These are phyloP conservation scores for Podilymbus podiceps DNA, from an alignment of 2,113 vertebrate genomes.

Conservation along the genomic window DNA sequence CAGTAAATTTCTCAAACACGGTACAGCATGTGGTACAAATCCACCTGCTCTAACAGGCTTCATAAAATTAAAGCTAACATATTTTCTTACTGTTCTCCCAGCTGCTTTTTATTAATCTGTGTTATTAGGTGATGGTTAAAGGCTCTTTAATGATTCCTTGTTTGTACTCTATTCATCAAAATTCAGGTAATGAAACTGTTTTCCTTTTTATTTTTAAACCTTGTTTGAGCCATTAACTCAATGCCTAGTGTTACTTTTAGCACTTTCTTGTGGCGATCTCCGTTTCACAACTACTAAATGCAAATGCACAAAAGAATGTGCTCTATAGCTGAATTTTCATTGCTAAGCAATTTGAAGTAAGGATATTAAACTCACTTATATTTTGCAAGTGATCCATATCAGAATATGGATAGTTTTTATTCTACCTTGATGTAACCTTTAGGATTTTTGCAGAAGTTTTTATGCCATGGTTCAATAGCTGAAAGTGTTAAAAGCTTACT, in stretches of 20 bases:
- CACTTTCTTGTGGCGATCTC: neutral
- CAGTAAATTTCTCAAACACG: neutral
- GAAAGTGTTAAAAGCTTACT: neutral
- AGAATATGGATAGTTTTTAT: neutral
- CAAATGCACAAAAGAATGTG: neutral
- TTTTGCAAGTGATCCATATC: neutral
- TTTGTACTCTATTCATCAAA: slow-evolving; percentile 31
- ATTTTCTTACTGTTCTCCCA: neutral
- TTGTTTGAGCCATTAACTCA: slow-evolving; percentile 28
- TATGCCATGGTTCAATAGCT: neutral
- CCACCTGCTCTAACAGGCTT: neutral
- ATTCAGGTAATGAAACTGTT: slow-evolving; percentile 41
- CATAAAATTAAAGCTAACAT: neutral
- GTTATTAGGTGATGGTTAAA: slow-evolving; percentile 7
- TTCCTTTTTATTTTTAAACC: slow-evolving; percentile 40
- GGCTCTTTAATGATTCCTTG: slow-evolving; percentile 40
- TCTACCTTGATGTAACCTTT: neutral
- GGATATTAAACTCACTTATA: neutral
- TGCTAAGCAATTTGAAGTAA: slow-evolving; percentile 5
- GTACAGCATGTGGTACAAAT: neutral
- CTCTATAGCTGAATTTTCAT: slow-evolving; percentile 8
- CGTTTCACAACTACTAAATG: slow-evolving; percentile 5
- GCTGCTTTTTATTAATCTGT: slow-evolving; percentile 44
- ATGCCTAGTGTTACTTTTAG: neutral
- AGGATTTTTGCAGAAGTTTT: neutral